A percentile compares a stretch with the other conserved stretches of the same genome.
Evolutionary conservation across 1,140 invertebrate species (phyloP).

Genomic region (Bombus difficillimus): DNA sequence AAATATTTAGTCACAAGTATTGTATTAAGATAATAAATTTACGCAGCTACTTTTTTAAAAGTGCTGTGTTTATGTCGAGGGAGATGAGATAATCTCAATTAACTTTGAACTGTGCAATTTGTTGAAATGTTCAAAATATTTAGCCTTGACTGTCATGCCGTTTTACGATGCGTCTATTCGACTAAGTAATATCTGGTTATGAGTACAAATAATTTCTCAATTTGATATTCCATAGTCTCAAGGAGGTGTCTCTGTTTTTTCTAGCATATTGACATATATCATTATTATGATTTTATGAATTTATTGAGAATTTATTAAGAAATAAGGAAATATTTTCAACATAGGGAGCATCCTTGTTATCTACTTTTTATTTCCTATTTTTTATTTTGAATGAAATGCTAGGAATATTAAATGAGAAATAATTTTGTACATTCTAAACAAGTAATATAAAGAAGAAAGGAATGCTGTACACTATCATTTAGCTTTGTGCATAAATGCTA

Average conservation of each 20-base stretch:
- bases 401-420: slow-evolving; percentile 51
- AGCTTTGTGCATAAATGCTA: slow-evolving; percentile 58
- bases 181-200: slow-evolving; percentile 58
- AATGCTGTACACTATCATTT: slow-evolving; percentile 62
- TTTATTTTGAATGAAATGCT: slow-evolving; percentile 3
- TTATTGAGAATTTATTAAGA: neutral
- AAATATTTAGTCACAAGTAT: slow-evolving; percentile 75
- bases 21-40: slow-evolving; percentile 64
- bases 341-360: slow-evolving; percentile 16
- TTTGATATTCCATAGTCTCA: slow-evolving; percentile 47
- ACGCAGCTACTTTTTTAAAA: slow-evolving; percentile 37
- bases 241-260: neutral
- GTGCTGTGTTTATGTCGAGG: slow-evolving; percentile 29
- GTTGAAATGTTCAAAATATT: slow-evolving; percentile 68
- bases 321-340: slow-evolving; percentile 14
- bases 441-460: slow-evolving; percentile 37
- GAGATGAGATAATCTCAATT: slow-evolving; percentile 48
- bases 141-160: slow-evolving; percentile 61
- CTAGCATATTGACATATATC: neutral
- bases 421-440: slow-evolving; percentile 45
- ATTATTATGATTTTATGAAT: neutral
- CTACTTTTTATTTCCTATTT: neutral
- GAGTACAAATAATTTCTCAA: slow-evolving; percentile 44
- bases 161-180: slow-evolving; percentile 65
- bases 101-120: slow-evolving; percentile 72